These are phyloP conservation scores for Propithecus perrieri DNA, from an alignment of 2,797 vertebrate species.

Conservation along the genomic window DNA sequence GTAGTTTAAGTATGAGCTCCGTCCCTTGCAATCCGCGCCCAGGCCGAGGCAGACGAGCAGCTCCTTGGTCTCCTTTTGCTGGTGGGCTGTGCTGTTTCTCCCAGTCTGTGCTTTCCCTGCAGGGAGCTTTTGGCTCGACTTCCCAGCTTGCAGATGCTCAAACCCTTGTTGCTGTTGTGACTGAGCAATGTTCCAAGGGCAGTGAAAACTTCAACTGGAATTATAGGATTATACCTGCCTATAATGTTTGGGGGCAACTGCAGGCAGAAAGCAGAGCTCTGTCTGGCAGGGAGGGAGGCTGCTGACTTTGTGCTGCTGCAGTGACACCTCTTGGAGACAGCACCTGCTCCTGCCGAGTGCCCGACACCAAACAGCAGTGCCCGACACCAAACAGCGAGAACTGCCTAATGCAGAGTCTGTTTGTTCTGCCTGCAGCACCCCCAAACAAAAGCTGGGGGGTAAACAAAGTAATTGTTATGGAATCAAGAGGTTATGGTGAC, in stretches of 20 bases:
- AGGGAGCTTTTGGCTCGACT: not conserved
- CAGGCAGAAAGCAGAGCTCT: not conserved
- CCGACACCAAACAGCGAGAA: not conserved
- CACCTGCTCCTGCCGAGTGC: not conserved
- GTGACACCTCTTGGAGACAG: not conserved
- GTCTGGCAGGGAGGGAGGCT: too few relatives aligned
- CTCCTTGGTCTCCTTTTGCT: fast-evolving
- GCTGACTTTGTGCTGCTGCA: not conserved
- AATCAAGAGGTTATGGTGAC: not conserved
- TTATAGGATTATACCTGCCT: not conserved
- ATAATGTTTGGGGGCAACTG: not conserved
- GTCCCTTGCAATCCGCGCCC: fast-evolving
- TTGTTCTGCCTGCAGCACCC: not conserved
- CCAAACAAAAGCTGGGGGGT: too few relatives aligned
- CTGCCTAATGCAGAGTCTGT: not conserved
- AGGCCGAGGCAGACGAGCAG: not conserved
- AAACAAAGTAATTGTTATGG: not conserved
- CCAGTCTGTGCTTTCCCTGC: not conserved
- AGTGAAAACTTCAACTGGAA: not conserved
- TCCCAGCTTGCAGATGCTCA: not conserved
- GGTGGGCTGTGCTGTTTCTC: fast-evolving
- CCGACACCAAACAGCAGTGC: not conserved
- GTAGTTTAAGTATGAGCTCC: not conserved
- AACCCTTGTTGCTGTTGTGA: not conserved
- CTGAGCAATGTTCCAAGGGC: not conserved